Percentiles rank a stretch among this genome's conserved stretches.
phyloP scores from a whole-genome alignment of 2,113 vertebrate species.

The Nymphicus hollandicus region DNA sequence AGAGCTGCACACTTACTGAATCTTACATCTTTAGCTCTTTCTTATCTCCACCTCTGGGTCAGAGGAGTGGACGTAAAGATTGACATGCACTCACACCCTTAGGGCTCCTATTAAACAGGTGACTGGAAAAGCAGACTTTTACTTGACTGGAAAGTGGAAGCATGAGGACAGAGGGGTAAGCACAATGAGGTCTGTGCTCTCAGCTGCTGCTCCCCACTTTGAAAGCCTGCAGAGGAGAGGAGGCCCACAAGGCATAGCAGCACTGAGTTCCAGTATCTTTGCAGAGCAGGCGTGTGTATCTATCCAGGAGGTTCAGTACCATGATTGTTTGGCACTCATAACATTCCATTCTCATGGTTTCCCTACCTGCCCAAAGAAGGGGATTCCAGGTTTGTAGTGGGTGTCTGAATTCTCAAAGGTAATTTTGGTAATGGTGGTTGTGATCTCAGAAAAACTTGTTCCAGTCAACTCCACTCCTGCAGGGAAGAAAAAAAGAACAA shows the following conservation, averaged over 20 bases:
- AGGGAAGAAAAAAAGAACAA: background rate
- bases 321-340: background rate
- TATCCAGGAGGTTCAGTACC: background rate
- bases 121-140: background rate
- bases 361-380: conserved; percentile 74
- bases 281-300: background rate
- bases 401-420: conserved; percentile 61
- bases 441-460: conserved; percentile 55
- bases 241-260: background rate
- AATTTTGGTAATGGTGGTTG: conserved; percentile 57
- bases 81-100: background rate
- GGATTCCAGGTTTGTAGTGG: conserved; percentile 68
- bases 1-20: background rate
- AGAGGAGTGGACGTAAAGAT: background rate
- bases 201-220: background rate
- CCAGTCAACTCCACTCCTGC: conserved; percentile 70
- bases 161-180: background rate
- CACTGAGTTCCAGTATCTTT: background rate
- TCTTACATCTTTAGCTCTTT: background rate
- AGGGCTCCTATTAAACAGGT: background rate
- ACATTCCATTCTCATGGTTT: background rate
- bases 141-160: background rate
- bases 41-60: background rate
- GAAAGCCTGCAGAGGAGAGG: background rate
- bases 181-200: background rate